Percentiles rank a stretch among this genome's conserved stretches.
Evolutionary conservation across 2,113 vertebrate species (phyloP).

Genomic region (Pseudorectes ferrugineus): DNA sequence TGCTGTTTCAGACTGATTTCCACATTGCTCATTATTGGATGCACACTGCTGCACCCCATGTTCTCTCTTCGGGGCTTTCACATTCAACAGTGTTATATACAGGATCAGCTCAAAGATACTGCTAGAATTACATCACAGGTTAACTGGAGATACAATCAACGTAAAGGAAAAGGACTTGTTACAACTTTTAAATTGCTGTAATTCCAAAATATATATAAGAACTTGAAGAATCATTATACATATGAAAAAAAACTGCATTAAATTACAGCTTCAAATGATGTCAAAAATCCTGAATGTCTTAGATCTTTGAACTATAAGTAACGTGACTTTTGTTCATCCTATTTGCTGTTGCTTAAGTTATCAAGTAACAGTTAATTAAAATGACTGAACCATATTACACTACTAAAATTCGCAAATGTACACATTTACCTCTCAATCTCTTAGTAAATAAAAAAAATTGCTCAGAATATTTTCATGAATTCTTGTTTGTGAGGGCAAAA

Average conservation of each 20-base stretch:
- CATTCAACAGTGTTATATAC: neutral
- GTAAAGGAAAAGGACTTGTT: neutral
- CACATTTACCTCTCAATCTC: neutral
- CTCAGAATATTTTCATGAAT: neutral
- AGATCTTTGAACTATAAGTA: neutral
- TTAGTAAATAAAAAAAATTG: neutral
- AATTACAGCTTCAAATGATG: neutral
- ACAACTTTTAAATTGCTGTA: neutral
- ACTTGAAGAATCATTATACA: neutral
- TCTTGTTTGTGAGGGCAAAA: neutral
- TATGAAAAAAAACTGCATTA: neutral
- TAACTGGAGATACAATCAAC: neutral
- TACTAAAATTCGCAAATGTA: neutral
- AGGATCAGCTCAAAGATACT: neutral
- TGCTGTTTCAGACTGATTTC: neutral
- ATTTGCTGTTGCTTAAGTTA: neutral
- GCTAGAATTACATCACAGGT: neutral
- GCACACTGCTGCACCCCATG: neutral
- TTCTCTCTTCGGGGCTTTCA: neutral
- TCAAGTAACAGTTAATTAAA: neutral
- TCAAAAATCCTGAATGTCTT: neutral
- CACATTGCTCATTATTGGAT: neutral
- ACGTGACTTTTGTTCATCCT: neutral
- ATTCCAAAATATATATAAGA: neutral
- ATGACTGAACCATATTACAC: neutral